phyloP scores from a whole-genome alignment of 2,888 invertebrate species.

The Drepanosiphum platanoidis region DNA sequence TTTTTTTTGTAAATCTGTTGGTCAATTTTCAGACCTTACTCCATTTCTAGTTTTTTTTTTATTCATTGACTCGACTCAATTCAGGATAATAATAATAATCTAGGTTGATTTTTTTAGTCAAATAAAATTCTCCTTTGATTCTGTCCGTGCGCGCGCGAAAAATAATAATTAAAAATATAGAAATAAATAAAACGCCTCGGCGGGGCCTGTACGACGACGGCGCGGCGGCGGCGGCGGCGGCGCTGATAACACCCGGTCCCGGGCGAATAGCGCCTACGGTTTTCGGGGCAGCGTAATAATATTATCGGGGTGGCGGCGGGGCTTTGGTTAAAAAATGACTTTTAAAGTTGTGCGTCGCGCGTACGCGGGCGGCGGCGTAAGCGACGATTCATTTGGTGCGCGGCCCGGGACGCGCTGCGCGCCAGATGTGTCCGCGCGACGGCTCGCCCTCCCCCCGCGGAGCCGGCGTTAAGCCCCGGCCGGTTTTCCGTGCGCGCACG shows the following conservation, averaged over 20 bases:
- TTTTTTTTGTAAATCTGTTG: slow-evolving; percentile 13
- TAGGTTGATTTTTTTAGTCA: too few species aligned
- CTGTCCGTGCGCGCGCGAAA: too few species aligned
- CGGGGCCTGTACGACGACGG: too few species aligned
- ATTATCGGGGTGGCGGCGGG: background rate
- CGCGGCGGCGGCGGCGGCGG: too few species aligned
- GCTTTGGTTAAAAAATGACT: slow-evolving; percentile 45
- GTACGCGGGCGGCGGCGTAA: background rate
- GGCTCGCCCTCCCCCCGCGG: slow-evolving; percentile 13
- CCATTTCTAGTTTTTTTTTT: too few species aligned
- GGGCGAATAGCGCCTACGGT: too few species aligned
- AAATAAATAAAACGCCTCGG: background rate
- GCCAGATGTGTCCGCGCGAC: slow-evolving; percentile 51
- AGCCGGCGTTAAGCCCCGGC: slow-evolving; percentile 56
- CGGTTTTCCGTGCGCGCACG: slow-evolving; percentile 43
- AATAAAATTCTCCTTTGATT: too few species aligned
- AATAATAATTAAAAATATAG: background rate
- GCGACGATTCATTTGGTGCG: slow-evolving; percentile 59
- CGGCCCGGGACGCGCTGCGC: slow-evolving; percentile 33
- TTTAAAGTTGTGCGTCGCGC: slow-evolving; percentile 56
- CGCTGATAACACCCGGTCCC: too few species aligned
- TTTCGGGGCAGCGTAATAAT: background rate
- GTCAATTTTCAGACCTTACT: slow-evolving; percentile 8
- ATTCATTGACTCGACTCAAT: too few species aligned
- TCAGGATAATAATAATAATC: too few species aligned